These are phyloP conservation scores for Aphis craccivora DNA, from an alignment of 1,140 invertebrate genomes.

Conservation along the genomic window DNA sequence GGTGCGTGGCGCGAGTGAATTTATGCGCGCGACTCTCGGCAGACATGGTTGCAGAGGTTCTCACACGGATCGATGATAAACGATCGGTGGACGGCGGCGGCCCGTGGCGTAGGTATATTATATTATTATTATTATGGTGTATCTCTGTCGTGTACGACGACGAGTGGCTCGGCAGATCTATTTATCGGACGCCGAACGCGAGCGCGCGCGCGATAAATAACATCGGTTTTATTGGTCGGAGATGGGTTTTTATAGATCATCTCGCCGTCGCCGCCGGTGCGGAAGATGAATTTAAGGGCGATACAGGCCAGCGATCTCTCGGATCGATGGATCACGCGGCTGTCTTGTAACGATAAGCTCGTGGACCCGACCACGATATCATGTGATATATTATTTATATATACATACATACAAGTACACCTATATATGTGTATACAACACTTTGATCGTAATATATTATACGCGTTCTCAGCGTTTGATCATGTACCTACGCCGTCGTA, in stretches of 20 bases:
- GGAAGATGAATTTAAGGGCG: slow-evolving; percentile 20
- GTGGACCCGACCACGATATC: background rate
- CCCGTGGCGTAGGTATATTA: background rate
- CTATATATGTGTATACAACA: too few species aligned
- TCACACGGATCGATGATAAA: slow-evolving; percentile 53
- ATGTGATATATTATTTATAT: background rate
- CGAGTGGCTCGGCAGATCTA: background rate
- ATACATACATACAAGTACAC: too few species aligned
- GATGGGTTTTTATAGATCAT: slow-evolving; percentile 37
- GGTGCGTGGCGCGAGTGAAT: background rate
- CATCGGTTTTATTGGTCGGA: slow-evolving; percentile 44
- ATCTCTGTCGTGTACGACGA: background rate
- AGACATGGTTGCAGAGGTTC: background rate
- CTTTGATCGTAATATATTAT: background rate
- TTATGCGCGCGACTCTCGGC: background rate
- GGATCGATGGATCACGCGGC: background rate
- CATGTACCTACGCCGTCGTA: background rate
- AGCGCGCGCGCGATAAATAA: slow-evolving; percentile 28
- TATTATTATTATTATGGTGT: too few species aligned
- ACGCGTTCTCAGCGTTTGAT: background rate
- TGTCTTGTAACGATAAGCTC: background rate
- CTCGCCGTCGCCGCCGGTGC: background rate
- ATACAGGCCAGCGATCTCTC: background rate
- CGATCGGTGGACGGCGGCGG: slow-evolving; percentile 27
- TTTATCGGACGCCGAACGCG: slow-evolving; percentile 46